Percentiles rank a stretch among this genome's conserved stretches.
These are phyloP conservation scores for Romanogobio albipinnatus DNA, from an alignment of 2,113 vertebrate genomes.

Conservation along the genomic window DNA sequence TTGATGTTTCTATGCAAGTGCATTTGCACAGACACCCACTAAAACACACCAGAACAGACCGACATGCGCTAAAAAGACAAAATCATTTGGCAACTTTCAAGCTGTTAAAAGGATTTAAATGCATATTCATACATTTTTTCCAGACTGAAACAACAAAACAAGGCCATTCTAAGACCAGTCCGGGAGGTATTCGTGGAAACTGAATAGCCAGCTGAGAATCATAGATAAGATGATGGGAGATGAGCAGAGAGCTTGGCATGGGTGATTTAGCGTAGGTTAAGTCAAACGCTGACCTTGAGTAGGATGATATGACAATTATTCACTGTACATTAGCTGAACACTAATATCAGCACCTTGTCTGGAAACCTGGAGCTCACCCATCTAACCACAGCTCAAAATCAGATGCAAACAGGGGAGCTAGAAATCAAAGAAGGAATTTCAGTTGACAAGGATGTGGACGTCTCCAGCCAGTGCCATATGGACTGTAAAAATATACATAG, in stretches of 20 bases:
- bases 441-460: neutral
- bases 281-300: neutral
- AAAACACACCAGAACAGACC: neutral
- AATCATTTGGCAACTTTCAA: neutral
- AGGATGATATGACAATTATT: neutral
- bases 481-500: neutral
- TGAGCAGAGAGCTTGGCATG: neutral
- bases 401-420: neutral
- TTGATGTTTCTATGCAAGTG: neutral
- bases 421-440: conserved; percentile 1
- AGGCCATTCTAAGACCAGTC: neutral
- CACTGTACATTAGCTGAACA: neutral
- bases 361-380: conserved; percentile 35
- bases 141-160: neutral
- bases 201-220: conserved; percentile 1
- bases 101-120: conserved; percentile 6
- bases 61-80: neutral
- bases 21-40: neutral
- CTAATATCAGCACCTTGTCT: conserved; percentile 7
- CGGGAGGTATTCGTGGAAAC: neutral
- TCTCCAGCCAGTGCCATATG: neutral
- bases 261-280: conserved; percentile 3
- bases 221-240: neutral
- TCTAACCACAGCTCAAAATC: neutral
- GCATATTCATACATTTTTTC: neutral